Base-by-base conservation (phyloP, 2,113 vertebrate species). In the Clarias gariepinus region DNA sequence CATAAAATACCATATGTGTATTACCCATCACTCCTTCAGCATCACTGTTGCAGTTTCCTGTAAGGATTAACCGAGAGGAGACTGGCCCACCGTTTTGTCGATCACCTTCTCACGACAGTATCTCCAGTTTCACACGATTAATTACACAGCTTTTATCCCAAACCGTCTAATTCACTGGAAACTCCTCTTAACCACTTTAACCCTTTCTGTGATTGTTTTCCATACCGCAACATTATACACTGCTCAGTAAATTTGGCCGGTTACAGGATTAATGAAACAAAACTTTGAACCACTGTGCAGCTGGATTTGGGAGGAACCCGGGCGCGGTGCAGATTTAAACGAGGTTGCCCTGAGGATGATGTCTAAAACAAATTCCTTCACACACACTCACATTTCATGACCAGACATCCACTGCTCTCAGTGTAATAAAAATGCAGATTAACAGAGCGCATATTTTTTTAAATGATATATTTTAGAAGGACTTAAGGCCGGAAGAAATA, bases 261-360 rank as follows among this genome's bases (percentile, higher is more conserved):
- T 47, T 23, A 23, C 60, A 3, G 21, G 7, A 63, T 23, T 63
- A 7, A 6, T 28, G 25, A 77, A 52, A 12, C 19, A 33, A 77
- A 52, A 12, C 19, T 6, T 3, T 30, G 71, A 47, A 74, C 41
- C 21, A 25, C 3, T 15, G 13, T 57, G 53, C 76, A 78, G n/a
- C 53, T 58, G 77, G 77, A 33, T 58, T 79, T 12, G 28, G 55
- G 77, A 79, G 55, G 55, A 79, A 79, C 55, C 77, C 8, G n/a
- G n/a, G 53, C 3, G 15, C 33, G 28, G 77, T 41, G 21, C 36
- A 5, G 36, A 53, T 25, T 52, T 53, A 53, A 77, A 53, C 74
- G 18, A 60, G 18, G 28, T 23, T 60, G 1, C 19, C 28, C 36
- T 36, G 25, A 36, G 18, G 28, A 80, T 33, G 55, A 80, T 60